phyloP scores from a whole-genome alignment of 1,140 invertebrate species.

The Ruditapes philippinarum region DNA sequence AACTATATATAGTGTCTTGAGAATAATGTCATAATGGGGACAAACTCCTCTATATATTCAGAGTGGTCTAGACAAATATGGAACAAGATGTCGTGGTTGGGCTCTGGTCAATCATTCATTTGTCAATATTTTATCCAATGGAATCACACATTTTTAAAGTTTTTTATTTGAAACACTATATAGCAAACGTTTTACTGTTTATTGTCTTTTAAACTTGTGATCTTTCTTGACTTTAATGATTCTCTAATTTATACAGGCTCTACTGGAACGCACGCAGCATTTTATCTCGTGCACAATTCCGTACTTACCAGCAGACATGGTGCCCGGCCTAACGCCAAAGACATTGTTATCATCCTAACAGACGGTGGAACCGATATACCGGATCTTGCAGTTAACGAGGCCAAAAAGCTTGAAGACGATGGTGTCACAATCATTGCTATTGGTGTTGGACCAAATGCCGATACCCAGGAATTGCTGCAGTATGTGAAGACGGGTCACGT shows the following conservation, averaged over 20 bases:
- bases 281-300: conserved; percentile 20
- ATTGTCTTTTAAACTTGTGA: no score
- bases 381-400: conserved; percentile 26
- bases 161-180: no score
- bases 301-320: conserved; percentile 36
- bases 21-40: no score
- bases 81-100: no score
- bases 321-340: conserved; percentile 21
- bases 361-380: conserved; percentile 37
- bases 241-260: background rate
- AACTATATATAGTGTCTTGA: no score
- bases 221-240: no score
- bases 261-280: conserved; percentile 42
- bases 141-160: no score
- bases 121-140: no score
- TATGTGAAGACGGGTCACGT: background rate
- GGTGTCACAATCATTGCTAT: conserved; percentile 21
- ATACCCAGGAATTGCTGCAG: conserved; percentile 1
- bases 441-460: conserved; percentile 7
- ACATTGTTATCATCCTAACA: conserved; percentile 23
- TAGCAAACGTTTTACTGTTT: no score
- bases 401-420: background rate
- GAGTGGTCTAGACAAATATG: no score
- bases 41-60: no score
- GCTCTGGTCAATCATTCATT: no score